Evolutionary conservation across 2,888 invertebrate genomes (phyloP), one percentile per base, ranked within the genome.

Genomic region (Hyles lineata): DNA sequence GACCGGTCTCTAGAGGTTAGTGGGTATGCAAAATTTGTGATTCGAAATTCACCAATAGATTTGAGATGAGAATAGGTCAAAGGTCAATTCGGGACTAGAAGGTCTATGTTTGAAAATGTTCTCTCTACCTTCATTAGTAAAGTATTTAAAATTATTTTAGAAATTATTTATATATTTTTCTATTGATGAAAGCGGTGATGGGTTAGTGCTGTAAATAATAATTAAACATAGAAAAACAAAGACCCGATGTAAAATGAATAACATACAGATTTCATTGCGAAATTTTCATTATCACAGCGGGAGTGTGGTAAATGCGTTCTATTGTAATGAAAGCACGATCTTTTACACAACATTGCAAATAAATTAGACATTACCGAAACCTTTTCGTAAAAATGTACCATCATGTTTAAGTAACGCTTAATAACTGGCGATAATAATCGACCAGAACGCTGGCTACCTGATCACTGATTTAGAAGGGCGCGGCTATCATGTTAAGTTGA

Each of bases 251-350:
- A 19, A 58, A n/a, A 17, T 55, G 19, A n/a, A 55, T 19, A 19
- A 55, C 52, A 19, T 55, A 55, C 52, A 19, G 52, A 19, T 55
- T 55, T 55, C 15, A 15, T 55, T 55, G 55, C n/a, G n/a, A 55
- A 55, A 6, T 17, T 63, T 29, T 63, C 9, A 35, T n/a, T n/a
- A 9, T 32, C 59, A 32, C 32, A 35, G 63, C n/a, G n/a, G n/a
- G 32, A 23, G 21, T 72, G 62, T 72, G 23, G 60, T 58, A 61
- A 75, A 72, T 74, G 77, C 73, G 60, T 73, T 58, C 60, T 74
- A 52, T 60, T 25, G 67, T 74, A 73, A 72, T 72, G 9, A 63
- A 63, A 35, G 35, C 63, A 63, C 73, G 52, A 72, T 73, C 2
- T 35, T 69, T 69, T 35, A 63, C 63, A n/a, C 63, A 35, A 63